Evolutionary conservation across 2,797 vertebrate species (phyloP).

Genomic region (Hypotaenidia philippensis): DNA sequence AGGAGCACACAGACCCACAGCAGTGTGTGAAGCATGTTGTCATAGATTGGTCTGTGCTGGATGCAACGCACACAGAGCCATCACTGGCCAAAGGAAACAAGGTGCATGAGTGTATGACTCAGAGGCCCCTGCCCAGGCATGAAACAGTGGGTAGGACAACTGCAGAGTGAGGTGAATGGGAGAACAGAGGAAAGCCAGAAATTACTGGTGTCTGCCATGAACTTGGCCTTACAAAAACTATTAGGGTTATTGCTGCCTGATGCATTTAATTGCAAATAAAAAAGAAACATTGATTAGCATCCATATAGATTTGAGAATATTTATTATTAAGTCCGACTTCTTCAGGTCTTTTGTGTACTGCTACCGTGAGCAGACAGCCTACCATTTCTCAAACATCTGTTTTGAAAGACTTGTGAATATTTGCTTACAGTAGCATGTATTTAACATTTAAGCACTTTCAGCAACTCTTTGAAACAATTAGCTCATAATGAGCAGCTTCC

Average conservation of each 20-base stretch:
- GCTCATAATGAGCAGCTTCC: slow-evolving; percentile 62
- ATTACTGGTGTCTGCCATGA: not conserved
- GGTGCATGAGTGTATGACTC: not conserved
- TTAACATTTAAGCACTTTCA: slow-evolving; percentile 73
- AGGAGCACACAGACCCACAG: not conserved
- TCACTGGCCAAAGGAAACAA: not conserved
- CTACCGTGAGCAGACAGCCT: slow-evolving; percentile 14
- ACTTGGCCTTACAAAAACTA: not conserved
- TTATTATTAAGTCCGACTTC: not conserved
- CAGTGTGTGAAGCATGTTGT: not conserved
- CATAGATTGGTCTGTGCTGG: not conserved
- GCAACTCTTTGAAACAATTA: slow-evolving; percentile 74
- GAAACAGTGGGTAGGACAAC: not conserved
- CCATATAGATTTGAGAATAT: not conserved
- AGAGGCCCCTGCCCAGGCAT: not conserved
- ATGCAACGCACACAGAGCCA: not conserved
- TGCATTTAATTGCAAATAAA: not conserved
- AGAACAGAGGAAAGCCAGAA: not conserved
- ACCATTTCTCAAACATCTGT: slow-evolving; percentile 48
- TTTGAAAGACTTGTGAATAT: slow-evolving; percentile 48
- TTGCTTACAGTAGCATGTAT: slow-evolving; percentile 66
- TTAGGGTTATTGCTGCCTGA: not conserved
- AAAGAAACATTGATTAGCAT: not conserved
- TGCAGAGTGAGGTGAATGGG: not conserved
- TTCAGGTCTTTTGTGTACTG: slow-evolving; percentile 13